Evolutionary conservation across 2,113 vertebrate species (phyloP).

Genomic region (Solenodon paradoxus): DNA sequence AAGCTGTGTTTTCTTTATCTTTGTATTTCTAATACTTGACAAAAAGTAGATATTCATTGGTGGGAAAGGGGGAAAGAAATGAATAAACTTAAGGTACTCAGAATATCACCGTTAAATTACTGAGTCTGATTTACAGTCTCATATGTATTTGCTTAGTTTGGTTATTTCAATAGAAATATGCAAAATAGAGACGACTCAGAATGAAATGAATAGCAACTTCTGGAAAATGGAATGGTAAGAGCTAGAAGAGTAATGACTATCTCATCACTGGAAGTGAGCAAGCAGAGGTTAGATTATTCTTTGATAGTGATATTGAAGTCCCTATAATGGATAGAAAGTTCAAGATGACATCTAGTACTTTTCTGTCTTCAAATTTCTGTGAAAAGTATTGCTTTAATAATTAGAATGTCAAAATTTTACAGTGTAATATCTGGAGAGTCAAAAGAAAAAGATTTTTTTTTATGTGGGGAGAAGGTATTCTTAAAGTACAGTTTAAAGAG

Average conservation of each 20-base stretch:
- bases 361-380: slow-evolving; percentile 26
- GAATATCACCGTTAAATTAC: background rate
- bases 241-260: background rate
- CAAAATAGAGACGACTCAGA: background rate
- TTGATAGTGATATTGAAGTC: background rate
- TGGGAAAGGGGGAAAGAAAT: background rate
- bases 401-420: slow-evolving; percentile 26
- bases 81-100: background rate
- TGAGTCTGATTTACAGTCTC: background rate
- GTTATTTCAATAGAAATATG: slow-evolving; percentile 23
- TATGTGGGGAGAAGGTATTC: background rate
- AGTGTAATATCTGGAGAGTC: background rate
- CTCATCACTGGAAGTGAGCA: background rate
- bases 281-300: background rate
- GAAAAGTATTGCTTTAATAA: slow-evolving; percentile 1
- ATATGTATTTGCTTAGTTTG: background rate
- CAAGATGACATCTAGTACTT: background rate
- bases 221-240: background rate
- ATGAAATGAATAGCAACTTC: slow-evolving; percentile 16
- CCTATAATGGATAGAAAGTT: background rate
- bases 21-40: background rate
- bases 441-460: background rate
- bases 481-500: slow-evolving; percentile 6
- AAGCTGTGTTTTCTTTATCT: slow-evolving; percentile 22
- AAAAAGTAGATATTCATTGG: background rate